Percentiles rank a stretch among this genome's conserved stretches.
These are phyloP conservation scores for Sphaerophoria taeniata DNA, from an alignment of 2,888 invertebrate species.

Conservation along the genomic window DNA sequence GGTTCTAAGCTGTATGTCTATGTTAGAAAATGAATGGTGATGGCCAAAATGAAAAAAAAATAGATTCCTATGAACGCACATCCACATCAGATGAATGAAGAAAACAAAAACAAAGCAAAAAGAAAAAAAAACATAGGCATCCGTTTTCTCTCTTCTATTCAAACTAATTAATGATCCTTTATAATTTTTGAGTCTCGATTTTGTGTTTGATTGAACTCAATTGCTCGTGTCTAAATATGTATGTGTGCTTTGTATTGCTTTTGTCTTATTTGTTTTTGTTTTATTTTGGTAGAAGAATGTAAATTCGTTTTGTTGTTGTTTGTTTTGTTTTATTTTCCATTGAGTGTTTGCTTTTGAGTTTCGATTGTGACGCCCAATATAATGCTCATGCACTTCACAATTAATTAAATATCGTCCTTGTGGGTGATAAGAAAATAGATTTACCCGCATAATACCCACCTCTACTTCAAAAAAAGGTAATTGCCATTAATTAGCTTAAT, in stretches of 20 bases:
- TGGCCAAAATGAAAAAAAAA: neutral
- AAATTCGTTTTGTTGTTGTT: slow-evolving; percentile 17
- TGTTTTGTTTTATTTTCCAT: slow-evolving; percentile 21
- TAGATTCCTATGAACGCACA: slow-evolving; percentile 14
- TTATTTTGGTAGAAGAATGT: neutral
- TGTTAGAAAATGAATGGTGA: neutral
- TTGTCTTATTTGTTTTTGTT: neutral
- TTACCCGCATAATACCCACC: slow-evolving; percentile 52
- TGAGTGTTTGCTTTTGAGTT: slow-evolving; percentile 22
- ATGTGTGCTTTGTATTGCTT: slow-evolving; percentile 5
- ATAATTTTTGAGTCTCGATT: slow-evolving; percentile 2
- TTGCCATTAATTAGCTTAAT: slow-evolving; percentile 55
- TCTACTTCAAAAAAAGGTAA: slow-evolving; percentile 65
- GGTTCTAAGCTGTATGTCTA: no score
- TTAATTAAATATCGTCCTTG: slow-evolving; percentile 23
- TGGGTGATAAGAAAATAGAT: slow-evolving; percentile 12
- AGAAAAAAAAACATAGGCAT: slow-evolving; percentile 2
- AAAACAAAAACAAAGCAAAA: neutral
- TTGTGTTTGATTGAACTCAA: neutral
- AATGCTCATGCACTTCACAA: slow-evolving; percentile 53
- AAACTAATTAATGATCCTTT: slow-evolving; percentile 41
- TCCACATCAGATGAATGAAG: no score
- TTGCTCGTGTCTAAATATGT: slow-evolving; percentile 28
- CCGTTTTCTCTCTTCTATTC: slow-evolving; percentile 21
- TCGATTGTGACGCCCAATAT: slow-evolving; percentile 17